These are phyloP conservation scores for Chloroceryle aenea DNA, from an alignment of 2,113 vertebrate genomes.

Conservation along the genomic window DNA sequence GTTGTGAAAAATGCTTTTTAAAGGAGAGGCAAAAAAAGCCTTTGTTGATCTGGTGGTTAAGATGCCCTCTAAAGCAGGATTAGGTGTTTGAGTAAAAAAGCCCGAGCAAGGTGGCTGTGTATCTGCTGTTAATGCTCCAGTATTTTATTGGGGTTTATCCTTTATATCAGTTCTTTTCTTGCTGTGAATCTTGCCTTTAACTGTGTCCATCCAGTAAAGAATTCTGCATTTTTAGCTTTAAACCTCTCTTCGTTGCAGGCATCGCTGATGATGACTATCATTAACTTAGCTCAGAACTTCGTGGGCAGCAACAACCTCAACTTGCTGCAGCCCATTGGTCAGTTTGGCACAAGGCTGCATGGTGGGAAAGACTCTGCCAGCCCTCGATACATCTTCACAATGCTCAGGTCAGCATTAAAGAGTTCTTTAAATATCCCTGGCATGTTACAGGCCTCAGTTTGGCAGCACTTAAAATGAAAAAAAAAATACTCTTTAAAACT, in stretches of 20 bases:
- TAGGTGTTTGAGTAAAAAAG: background rate
- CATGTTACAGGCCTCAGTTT: background rate
- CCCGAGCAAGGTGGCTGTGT: background rate
- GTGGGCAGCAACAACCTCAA: slow-evolving; percentile 98
- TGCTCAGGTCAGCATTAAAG: slow-evolving; percentile 88
- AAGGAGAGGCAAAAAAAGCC: background rate
- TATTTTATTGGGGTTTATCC: background rate
- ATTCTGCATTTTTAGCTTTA: background rate
- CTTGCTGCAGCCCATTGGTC: slow-evolving; percentile 92
- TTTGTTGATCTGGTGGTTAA: background rate
- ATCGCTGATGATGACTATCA: slow-evolving; percentile 97
- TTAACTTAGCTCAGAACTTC: slow-evolving; percentile 95
- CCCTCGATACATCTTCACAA: slow-evolving; percentile 99
- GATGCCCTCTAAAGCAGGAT: background rate
- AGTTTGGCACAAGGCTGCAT: slow-evolving; percentile 95
- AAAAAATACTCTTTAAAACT: background rate
- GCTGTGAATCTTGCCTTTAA: background rate
- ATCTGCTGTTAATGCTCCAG: background rate
- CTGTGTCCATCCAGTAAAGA: background rate
- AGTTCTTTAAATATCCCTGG: background rate
- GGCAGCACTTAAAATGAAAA: background rate
- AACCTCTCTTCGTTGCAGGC: slow-evolving; percentile 67
- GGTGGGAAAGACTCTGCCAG: slow-evolving; percentile 98
- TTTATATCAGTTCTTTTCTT: background rate
- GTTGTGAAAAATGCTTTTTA: background rate